Conservation (phyloP, 2,113 vertebrate genomes). For the Tetraodon nigroviridis region DNA sequence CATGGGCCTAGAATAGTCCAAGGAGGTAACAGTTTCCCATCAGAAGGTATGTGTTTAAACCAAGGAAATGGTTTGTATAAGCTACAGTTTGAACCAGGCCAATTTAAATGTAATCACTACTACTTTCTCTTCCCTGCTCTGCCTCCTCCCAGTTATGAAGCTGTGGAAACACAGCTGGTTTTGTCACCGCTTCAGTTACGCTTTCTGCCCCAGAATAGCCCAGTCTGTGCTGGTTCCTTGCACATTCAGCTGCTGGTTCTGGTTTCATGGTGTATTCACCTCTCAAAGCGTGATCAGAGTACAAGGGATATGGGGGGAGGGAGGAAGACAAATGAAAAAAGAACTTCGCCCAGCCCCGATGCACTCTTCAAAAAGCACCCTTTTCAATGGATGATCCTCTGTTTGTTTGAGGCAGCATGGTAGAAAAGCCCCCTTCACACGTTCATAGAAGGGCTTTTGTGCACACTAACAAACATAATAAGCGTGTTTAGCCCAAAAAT, state of each 20-base stretch:
- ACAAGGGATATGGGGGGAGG: neutral
- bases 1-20: too few relatives aligned
- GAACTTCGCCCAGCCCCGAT: constrained; percentile 3
- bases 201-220: constrained; percentile 43
- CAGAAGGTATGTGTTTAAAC: constrained; percentile 3
- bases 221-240: constrained; percentile 16
- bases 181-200: constrained; percentile 46
- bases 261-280: constrained; percentile 31
- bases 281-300: constrained; percentile 17
- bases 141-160: constrained; percentile 21
- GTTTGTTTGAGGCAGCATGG: constrained; percentile 54
- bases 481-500: constrained; percentile 29
- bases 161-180: constrained; percentile 65
- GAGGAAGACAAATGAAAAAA: neutral
- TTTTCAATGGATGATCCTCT: constrained; percentile 34
- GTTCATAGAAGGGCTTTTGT: constrained; percentile 45
- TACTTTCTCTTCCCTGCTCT: constrained; percentile 31
- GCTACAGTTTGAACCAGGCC: constrained; percentile 19
- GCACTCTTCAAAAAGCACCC: constrained; percentile 21
- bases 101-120: constrained; percentile 27
- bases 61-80: constrained; percentile 37
- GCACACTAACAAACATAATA: constrained; percentile 28
- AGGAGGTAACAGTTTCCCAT: constrained; percentile 9
- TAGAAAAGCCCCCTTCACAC: constrained; percentile 46
- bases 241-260: constrained; percentile 31